A percentile compares a stretch with the other conserved stretches of the same genome.
These are phyloP conservation scores for Callyntrura sp. DNA, from an alignment of 2,888 invertebrate species.

Conservation along the genomic window DNA sequence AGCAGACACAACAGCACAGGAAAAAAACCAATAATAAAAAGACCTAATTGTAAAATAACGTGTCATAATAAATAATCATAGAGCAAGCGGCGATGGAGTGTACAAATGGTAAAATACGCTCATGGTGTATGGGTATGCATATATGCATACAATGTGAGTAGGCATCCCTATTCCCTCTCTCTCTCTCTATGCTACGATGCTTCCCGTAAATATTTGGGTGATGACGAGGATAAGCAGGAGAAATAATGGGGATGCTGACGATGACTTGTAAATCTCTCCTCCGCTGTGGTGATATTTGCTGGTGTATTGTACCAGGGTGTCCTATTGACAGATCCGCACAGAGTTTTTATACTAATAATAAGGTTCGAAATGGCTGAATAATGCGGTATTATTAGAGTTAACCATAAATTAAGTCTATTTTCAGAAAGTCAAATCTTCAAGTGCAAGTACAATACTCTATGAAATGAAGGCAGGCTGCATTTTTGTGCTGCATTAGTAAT, in stretches of 20 bases:
- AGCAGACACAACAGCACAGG: background rate
- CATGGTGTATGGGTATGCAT: no score
- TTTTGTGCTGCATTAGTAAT: background rate
- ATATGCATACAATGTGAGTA: no score
- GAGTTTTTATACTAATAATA: background rate
- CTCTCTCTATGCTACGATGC: slow-evolving; percentile 19
- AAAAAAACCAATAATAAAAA: slow-evolving; percentile 31
- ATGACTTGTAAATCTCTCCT: slow-evolving; percentile 35
- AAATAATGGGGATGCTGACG: slow-evolving; percentile 17
- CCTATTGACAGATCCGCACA: slow-evolving; percentile 8
- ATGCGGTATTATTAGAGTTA: slow-evolving; percentile 53
- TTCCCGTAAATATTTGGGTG: slow-evolving; percentile 62
- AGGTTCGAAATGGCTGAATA: slow-evolving; percentile 57
- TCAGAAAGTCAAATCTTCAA: slow-evolving; percentile 33
- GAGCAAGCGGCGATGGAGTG: background rate
- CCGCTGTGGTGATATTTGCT: background rate
- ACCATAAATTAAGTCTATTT: slow-evolving; percentile 66
- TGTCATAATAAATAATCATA: slow-evolving; percentile 56
- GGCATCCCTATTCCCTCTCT: no score
- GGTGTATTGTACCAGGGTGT: background rate
- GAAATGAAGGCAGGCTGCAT: background rate
- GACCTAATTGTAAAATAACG: slow-evolving; percentile 19
- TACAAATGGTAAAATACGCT: background rate
- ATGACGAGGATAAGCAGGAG: slow-evolving; percentile 44
- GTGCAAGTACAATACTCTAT: background rate